A percentile compares a stretch with the other conserved stretches of the same genome.
Conservation (phyloP, 2,113 vertebrate genomes). For the Zapus hudsonius region DNA sequence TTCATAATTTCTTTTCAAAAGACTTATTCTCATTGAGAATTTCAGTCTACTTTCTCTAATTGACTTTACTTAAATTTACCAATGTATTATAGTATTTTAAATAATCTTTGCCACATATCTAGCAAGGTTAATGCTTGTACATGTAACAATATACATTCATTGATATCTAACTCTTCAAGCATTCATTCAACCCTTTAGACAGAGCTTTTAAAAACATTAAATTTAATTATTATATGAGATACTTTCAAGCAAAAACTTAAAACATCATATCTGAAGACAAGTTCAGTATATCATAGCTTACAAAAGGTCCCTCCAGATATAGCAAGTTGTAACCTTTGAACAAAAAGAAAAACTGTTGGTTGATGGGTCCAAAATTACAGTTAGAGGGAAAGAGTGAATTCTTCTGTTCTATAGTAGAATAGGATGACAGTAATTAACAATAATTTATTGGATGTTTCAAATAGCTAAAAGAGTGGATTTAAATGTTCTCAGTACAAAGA, state of each 20-base stretch:
- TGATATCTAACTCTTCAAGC: conserved; percentile 19
- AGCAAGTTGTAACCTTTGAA: neutral
- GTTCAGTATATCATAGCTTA: neutral
- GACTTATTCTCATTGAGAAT: neutral
- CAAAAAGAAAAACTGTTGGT: neutral
- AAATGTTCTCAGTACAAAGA: neutral
- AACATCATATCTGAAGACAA: neutral
- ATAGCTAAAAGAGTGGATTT: neutral
- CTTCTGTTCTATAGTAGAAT: neutral
- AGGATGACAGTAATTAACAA: neutral
- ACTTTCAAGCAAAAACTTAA: conserved; percentile 30
- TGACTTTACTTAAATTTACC: conserved; percentile 43
- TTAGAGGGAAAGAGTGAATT: neutral
- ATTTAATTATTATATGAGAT: neutral
- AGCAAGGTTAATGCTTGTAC: neutral
- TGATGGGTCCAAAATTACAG: neutral
- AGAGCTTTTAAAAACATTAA: conserved; percentile 16
- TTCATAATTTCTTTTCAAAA: conserved; percentile 13
- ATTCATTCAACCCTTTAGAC: conserved; percentile 7
- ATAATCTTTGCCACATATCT: neutral
- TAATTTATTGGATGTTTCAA: neutral
- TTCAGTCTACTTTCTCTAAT: neutral
- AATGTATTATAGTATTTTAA: neutral
- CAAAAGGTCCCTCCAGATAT: neutral
- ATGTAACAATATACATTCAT: conserved; percentile 37